Evolutionary conservation across 2,888 invertebrate genomes (phyloP), one percentile per base, ranked within the genome.

Genomic region (Tolmerus cingulatus): DNA sequence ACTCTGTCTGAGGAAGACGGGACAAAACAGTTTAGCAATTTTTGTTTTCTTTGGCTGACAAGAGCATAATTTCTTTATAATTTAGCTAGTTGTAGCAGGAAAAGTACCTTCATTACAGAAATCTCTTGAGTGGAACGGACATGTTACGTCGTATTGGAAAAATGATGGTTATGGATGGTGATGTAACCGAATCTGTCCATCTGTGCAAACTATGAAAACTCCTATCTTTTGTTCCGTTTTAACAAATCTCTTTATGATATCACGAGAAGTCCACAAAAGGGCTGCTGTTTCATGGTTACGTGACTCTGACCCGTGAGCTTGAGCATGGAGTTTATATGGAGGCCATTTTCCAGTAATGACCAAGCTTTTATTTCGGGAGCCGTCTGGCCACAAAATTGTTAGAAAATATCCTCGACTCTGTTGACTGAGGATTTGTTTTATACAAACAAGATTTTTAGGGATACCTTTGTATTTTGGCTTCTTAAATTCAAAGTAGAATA

Each of bases 91-190:
- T 40, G 19, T 40, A 40, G 9, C 30, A n/a, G 14, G 19, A 77
- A 34, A 76, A 76, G 34, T 76, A 37, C 77, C 77, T 40, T 77
- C 77, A 77, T 77, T 77, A 77, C 77, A 77, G n/a, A 77, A 77
- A 27, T 0, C 34, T 37, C n/a, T 40, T 30, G 37, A 77, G 37
- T 77, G 77, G 77, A 77, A 77, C 77, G 19, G 77, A 77, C 77
- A 77, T 77, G n/a, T 77, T 77, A 77, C 77, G 37, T 40, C n/a
- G 8, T n/a, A 34, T 77, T 77, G 37, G n/a, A 77, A 34, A 77
- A 51, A 16, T 51, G n/a, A 46, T 46, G 43, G n/a, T 16, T 16
- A 51, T 51, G n/a, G 51, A 51, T n/a, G 7, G n/a, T 51, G 16
- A 51, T 51, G 51, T 51, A 51, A 51, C n/a, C 51, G 7, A 5